These are phyloP conservation scores for Micromussa lordhowensis DNA, from an alignment of 92 coral and sea anemone genomes.

Conservation along the genomic window DNA sequence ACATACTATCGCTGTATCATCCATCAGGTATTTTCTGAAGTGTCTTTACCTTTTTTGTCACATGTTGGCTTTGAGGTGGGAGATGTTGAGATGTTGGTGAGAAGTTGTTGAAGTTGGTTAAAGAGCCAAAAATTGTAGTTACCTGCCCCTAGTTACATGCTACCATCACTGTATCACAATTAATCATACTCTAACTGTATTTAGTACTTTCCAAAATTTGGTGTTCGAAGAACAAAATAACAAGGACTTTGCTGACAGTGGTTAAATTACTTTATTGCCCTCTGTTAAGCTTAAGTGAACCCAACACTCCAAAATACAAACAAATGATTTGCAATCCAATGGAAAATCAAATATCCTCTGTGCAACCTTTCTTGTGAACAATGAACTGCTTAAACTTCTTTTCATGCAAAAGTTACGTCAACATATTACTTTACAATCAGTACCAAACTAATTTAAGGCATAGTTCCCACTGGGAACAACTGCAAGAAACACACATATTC, in stretches of 20 bases:
- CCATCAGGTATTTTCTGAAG: too few species aligned
- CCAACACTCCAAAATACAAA: conserved; percentile 1
- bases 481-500: not conserved
- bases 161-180: too few species aligned
- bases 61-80: not conserved
- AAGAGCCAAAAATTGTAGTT: too few species aligned
- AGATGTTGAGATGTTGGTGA: not conserved
- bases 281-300: not conserved
- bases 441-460: not conserved
- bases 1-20: too few species aligned
- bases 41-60: not conserved
- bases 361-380: not conserved
- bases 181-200: too few species aligned
- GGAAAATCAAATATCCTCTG: not conserved
- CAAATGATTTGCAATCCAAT: not conserved
- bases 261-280: not conserved
- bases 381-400: conserved; percentile 3
- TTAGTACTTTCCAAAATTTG: too few species aligned
- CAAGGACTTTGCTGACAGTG: not conserved
- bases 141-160: too few species aligned
- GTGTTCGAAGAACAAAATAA: not conserved
- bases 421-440: not conserved
- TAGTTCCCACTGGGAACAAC: conserved; percentile 7
- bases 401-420: not conserved
- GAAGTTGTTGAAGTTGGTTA: not conserved